Evolutionary conservation across 2,888 invertebrate genomes (phyloP).

Genomic region (Danaus chrysippus): DNA sequence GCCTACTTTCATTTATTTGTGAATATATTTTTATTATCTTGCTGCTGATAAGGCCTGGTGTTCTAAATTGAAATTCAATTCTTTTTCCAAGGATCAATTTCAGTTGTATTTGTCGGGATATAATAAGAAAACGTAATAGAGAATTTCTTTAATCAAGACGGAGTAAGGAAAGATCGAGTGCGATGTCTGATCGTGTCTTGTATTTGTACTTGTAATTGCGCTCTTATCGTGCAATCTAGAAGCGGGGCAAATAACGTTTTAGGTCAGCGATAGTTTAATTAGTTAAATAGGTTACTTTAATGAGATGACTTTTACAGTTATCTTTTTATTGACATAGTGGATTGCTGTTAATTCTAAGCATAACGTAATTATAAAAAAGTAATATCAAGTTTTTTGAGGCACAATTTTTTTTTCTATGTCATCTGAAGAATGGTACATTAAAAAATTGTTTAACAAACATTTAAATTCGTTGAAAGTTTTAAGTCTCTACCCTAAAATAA

Average conservation of each 20-base stretch:
- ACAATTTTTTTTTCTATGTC: too few relatives aligned
- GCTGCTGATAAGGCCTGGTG: too few relatives aligned
- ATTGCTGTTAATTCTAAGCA: too few relatives aligned
- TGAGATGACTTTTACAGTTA: neutral
- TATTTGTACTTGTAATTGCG: slow-evolving; percentile 8
- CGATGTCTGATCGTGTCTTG: slow-evolving; percentile 4
- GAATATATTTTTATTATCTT: too few relatives aligned
- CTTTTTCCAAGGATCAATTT: neutral
- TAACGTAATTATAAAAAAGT: too few relatives aligned
- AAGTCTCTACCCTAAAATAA: too few relatives aligned
- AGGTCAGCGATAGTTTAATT: neutral
- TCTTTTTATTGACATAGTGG: neutral
- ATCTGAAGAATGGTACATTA: too few relatives aligned
- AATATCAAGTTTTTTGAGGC: too few relatives aligned
- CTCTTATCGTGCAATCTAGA: slow-evolving; percentile 5
- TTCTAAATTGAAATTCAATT: neutral
- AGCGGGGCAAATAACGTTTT: neutral
- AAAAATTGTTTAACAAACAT: too few relatives aligned
- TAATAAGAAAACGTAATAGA: neutral
- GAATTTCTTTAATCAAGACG: slow-evolving; percentile 7
- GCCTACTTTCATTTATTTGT: too few relatives aligned
- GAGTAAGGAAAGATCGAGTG: slow-evolving; percentile 2
- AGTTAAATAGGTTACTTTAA: neutral
- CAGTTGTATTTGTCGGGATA: neutral
- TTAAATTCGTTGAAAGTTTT: too few relatives aligned